Evolutionary conservation across 2,797 vertebrate genomes (phyloP).

Genomic region (Trachurus trachurus): DNA sequence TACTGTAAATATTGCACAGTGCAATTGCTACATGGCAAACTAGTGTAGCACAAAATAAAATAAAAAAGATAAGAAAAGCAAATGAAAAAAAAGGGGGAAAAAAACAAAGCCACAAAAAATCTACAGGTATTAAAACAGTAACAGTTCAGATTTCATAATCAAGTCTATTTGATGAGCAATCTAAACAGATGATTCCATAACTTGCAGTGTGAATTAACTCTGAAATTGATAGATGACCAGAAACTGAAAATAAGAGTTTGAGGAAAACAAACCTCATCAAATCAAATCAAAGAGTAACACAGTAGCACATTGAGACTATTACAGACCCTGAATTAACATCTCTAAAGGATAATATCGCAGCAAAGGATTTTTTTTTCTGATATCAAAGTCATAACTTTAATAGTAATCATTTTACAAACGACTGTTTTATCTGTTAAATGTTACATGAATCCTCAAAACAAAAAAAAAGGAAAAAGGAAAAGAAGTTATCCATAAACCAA

Average conservation of each 20-base stretch:
- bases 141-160: slow-evolving; percentile 93
- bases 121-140: slow-evolving; percentile 94
- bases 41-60: slow-evolving; percentile 95
- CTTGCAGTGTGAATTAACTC: slow-evolving; percentile 99
- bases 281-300: slow-evolving; percentile 87
- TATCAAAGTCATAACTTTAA: slow-evolving; percentile 83
- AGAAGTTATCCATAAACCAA: slow-evolving; percentile 52
- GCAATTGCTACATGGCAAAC: slow-evolving; percentile 99
- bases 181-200: slow-evolving; percentile 94
- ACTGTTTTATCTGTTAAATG: slow-evolving; percentile 80
- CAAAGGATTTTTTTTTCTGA: slow-evolving; percentile 73
- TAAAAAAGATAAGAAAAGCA: slow-evolving; percentile 84
- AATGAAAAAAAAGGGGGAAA: slow-evolving; percentile 80
- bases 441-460: slow-evolving; percentile 65
- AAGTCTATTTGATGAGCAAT: slow-evolving; percentile 90
- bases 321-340: slow-evolving; percentile 94
- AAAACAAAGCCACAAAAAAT: slow-evolving; percentile 88
- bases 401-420: slow-evolving; percentile 73
- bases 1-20: slow-evolving; percentile 99
- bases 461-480: slow-evolving; percentile 4
- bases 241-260: slow-evolving; percentile 68
- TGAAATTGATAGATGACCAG: slow-evolving; percentile 85
- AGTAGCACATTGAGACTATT: slow-evolving; percentile 92
- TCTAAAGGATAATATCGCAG: slow-evolving; percentile 87
- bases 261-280: slow-evolving; percentile 84